Evolutionary conservation across 2,888 invertebrate species (phyloP).

Genomic region (Apotomis capreana): DNA sequence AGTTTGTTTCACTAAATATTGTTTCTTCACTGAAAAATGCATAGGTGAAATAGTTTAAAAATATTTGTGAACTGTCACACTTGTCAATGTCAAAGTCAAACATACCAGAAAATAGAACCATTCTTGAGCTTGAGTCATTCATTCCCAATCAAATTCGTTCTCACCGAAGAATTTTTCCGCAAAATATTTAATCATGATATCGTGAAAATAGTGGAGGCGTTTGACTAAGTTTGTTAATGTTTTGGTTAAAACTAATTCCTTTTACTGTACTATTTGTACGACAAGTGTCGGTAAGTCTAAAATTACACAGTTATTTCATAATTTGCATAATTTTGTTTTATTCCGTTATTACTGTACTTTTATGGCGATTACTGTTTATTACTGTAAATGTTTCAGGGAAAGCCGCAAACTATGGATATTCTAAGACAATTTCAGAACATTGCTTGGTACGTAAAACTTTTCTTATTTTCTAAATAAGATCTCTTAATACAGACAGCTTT

Average conservation of each 20-base stretch:
- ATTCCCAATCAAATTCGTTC: constrained; percentile 7
- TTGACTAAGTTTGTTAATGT: constrained; percentile 21
- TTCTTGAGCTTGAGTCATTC: neutral
- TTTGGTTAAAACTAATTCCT: constrained; percentile 34
- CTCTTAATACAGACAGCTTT: neutral
- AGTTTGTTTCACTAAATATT: neutral
- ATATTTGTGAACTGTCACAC: neutral
- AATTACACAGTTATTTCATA: constrained; percentile 32
- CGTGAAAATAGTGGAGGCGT: constrained; percentile 7
- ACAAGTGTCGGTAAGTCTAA: constrained; percentile 33
- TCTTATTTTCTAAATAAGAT: constrained; percentile 16
- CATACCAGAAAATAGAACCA: neutral
- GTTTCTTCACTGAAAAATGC: neutral
- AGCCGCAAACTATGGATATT: constrained; percentile 60
- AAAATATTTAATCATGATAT: constrained; percentile 21
- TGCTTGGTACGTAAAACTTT: constrained; percentile 59
- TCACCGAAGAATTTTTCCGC: constrained; percentile 9
- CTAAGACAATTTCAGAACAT: constrained; percentile 64
- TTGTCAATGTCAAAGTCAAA: constrained; percentile 29
- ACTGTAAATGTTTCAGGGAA: constrained; percentile 51
- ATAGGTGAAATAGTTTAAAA: neutral
- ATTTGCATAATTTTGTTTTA: constrained; percentile 38
- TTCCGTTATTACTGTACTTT: constrained; percentile 38
- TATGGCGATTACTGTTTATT: constrained; percentile 33
- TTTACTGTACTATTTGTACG: constrained; percentile 24